Evolutionary conservation across 2,797 vertebrate genomes (phyloP).

Genomic region (Holocentrus rufus): DNA sequence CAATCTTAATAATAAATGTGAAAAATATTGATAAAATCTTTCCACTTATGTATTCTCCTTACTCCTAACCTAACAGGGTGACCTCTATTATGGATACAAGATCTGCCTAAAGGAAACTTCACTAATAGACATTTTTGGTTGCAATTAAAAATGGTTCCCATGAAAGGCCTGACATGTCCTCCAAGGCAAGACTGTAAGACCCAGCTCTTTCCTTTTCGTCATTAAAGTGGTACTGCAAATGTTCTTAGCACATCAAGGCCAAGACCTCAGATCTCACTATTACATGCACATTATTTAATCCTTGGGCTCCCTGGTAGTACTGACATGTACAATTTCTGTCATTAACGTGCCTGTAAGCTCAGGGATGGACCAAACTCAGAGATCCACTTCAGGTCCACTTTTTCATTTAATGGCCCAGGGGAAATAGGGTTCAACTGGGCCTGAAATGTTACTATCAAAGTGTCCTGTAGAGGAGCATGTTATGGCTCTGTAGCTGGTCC

Average conservation of each 20-base stretch:
- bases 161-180: constrained; percentile 77
- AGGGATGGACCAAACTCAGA: constrained; percentile 71
- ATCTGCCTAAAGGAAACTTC: constrained; percentile 68
- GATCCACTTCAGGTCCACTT: constrained; percentile 74
- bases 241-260: constrained; percentile 78
- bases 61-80: constrained; percentile 48
- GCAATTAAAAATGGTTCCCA: constrained; percentile 81
- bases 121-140: constrained; percentile 80
- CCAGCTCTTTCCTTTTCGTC: constrained; percentile 66
- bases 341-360: constrained; percentile 77
- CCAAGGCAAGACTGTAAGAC: constrained; percentile 69
- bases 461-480: constrained; percentile 73
- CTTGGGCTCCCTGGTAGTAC: constrained; percentile 73
- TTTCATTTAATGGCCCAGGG: constrained; percentile 80
- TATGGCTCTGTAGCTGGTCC: constrained; percentile 68
- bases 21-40: constrained; percentile 35
- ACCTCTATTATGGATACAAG: constrained; percentile 71
- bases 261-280: constrained; percentile 80
- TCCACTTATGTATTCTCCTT: constrained; percentile 28
- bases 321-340: constrained; percentile 80
- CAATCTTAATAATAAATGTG: constrained; percentile 2
- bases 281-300: constrained; percentile 82
- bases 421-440: constrained; percentile 76
- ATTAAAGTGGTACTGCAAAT: constrained; percentile 81
- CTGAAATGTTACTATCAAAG: constrained; percentile 82